Conservation (phyloP, 2,797 vertebrate genomes). For the Delichon dasypus region DNA sequence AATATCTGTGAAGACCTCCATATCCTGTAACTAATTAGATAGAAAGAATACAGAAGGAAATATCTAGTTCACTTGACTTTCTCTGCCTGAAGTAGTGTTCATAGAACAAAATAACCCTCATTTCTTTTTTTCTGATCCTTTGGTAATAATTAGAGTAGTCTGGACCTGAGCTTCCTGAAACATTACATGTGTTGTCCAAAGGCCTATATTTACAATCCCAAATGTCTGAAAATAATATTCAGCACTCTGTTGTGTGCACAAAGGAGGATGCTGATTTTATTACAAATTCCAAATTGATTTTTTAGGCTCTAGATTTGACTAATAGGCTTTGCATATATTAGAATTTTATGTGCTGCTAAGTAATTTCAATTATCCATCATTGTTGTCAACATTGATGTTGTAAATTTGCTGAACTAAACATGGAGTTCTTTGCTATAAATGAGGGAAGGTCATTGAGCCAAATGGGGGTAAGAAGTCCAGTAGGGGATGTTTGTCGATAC, state of each 20-base stretch:
- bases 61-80: not conserved
- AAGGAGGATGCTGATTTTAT: not conserved
- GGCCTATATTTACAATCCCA: not conserved
- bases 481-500: not conserved
- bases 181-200: not conserved
- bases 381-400: not conserved
- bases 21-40: not conserved
- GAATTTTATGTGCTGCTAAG: not conserved
- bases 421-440: not conserved
- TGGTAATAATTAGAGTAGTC: not conserved
- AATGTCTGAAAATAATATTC: not conserved
- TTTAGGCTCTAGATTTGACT: not conserved
- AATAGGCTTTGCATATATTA: slow-evolving; percentile 29
- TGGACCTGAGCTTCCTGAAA: not conserved
- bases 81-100: not conserved
- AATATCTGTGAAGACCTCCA: not conserved
- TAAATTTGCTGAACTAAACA: not conserved
- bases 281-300: not conserved
- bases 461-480: not conserved
- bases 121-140: not conserved
- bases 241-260: not conserved
- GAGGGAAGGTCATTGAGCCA: not conserved
- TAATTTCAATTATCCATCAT: slow-evolving; percentile 24
- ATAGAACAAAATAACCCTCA: not conserved
- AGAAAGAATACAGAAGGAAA: not conserved